Evolutionary conservation across 2,888 invertebrate species (phyloP).

Genomic region (Callosobruchus maculatus): DNA sequence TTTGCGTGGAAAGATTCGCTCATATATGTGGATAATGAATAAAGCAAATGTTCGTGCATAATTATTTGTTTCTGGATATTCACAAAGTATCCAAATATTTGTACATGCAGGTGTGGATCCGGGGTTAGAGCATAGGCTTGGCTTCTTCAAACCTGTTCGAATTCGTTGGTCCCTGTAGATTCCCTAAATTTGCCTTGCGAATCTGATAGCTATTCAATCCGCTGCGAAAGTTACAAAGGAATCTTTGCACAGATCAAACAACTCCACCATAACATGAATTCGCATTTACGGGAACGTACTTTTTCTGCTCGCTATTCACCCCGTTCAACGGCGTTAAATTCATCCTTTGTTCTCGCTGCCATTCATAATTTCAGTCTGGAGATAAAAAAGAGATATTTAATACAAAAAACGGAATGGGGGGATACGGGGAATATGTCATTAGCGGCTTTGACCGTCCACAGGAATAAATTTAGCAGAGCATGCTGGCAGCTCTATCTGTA

Average conservation of each 20-base stretch:
- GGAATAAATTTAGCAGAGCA: background rate
- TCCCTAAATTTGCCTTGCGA: no score
- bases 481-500: background rate
- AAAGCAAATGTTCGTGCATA: no score
- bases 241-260: background rate
- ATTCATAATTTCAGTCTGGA: background rate
- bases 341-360: background rate
- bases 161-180: no score
- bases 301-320: background rate
- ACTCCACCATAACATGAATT: background rate
- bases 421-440: background rate
- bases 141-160: no score
- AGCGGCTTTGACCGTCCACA: background rate
- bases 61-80: no score
- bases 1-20: no score
- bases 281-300: background rate
- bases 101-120: no score
- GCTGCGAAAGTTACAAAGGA: background rate
- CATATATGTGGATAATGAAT: no score
- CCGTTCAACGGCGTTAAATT: background rate
- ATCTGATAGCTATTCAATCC: background rate
- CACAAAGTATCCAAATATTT: no score
- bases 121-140: no score
- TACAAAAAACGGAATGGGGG: background rate
- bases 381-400: background rate